A percentile compares a stretch with the other conserved stretches of the same genome.
phyloP scores from a whole-genome alignment of 2,113 vertebrate genomes.

The Pitta sordida region DNA sequence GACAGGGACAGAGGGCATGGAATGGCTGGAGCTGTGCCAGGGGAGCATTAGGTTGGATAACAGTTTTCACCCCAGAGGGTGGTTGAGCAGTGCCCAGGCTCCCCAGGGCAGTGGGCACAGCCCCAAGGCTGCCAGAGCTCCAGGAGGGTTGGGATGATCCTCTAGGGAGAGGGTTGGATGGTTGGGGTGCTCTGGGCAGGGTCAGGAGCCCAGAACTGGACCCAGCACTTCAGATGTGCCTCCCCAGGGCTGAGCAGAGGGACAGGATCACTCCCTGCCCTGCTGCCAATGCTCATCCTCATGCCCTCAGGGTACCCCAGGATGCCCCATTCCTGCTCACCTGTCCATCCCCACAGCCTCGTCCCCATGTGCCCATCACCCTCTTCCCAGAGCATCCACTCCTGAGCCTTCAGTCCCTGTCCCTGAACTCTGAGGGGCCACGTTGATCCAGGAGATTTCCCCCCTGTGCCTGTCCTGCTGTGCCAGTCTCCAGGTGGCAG shows the following conservation, averaged over 20 bases:
- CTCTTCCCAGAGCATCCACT: background rate
- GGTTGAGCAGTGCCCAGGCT: background rate
- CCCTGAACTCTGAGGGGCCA: background rate
- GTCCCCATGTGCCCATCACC: background rate
- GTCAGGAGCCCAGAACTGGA: accelerated
- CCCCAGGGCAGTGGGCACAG: background rate
- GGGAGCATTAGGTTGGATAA: background rate
- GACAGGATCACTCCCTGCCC: background rate
- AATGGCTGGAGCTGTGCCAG: background rate
- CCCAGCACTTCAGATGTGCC: background rate
- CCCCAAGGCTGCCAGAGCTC: background rate
- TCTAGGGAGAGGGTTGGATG: background rate
- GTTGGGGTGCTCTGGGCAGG: background rate
- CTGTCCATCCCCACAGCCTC: too few relatives aligned
- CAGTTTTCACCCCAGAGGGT: background rate
- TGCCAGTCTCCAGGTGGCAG: background rate
- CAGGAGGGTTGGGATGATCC: background rate
- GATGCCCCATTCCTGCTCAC: background rate
- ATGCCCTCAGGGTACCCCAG: accelerated
- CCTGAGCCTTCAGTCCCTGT: background rate
- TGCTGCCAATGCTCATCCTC: background rate
- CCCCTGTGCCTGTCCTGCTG: background rate
- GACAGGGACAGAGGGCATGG: background rate
- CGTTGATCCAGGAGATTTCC: background rate
- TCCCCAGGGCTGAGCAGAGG: background rate